Percentiles rank a stretch among this genome's conserved stretches.
Conservation (phyloP, 2,888 invertebrate species). For the Iselma pallidipennis region DNA sequence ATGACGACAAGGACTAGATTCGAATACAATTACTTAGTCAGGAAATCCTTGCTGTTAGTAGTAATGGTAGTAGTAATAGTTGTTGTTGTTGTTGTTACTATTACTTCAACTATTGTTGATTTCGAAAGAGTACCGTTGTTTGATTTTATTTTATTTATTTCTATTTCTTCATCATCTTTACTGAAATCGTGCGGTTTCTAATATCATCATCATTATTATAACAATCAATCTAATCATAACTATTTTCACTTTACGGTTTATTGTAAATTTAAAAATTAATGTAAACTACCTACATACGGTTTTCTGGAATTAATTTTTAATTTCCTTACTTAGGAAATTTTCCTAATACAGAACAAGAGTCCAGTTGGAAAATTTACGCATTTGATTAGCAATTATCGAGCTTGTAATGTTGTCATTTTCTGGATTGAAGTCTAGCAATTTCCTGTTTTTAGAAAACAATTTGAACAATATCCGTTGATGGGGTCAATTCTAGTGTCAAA, state of each 20-base stretch:
- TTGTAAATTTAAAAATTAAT: too few relatives aligned
- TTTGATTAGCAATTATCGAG: neutral
- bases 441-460: neutral
- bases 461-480: neutral
- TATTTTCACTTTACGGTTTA: neutral
- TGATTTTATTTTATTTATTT: neutral
- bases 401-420: neutral
- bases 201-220: neutral
- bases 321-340: too few relatives aligned
- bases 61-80: too few relatives aligned
- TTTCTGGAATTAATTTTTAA: neutral
- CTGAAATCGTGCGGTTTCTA: neutral
- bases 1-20: neutral
- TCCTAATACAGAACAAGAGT: too few relatives aligned
- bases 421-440: neutral
- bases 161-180: slow-evolving; percentile 1
- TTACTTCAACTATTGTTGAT: neutral
- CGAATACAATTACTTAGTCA: neutral
- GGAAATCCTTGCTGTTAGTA: slow-evolving; percentile 2
- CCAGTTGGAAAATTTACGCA: neutral
- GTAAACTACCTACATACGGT: too few relatives aligned
- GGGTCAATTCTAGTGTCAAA: neutral
- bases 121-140: neutral
- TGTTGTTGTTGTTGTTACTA: neutral
- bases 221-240: neutral